phyloP scores from a whole-genome alignment of 2,113 vertebrate genomes.

The Centropristis striata region DNA sequence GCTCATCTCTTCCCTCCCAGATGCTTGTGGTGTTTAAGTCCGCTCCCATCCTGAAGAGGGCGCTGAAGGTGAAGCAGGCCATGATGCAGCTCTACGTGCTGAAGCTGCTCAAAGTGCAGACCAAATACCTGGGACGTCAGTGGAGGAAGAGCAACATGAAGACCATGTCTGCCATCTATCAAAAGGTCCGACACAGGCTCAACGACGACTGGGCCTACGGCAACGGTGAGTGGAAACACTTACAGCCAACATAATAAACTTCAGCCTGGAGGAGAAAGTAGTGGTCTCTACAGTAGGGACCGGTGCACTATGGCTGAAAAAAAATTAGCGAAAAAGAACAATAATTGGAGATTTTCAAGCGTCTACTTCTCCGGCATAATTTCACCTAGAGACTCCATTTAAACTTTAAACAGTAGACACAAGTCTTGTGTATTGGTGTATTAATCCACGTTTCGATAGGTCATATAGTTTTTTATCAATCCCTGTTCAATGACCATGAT shows the following conservation, averaged over 20 bases:
- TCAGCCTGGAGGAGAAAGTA: background rate
- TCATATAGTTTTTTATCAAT: too few species aligned
- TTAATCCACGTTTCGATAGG: too few species aligned
- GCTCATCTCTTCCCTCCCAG: slow-evolving; percentile 66
- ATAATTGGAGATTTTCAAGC: too few species aligned
- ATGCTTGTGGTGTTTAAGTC: slow-evolving; percentile 99
- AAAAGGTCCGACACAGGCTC: slow-evolving; percentile 97
- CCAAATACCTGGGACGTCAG: slow-evolving; percentile 96
- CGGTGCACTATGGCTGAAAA: too few species aligned
- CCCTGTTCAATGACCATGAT: too few species aligned
- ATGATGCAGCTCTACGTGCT: slow-evolving; percentile 99
- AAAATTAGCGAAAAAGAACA: too few species aligned
- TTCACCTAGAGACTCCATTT: too few species aligned
- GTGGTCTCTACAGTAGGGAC: too few species aligned
- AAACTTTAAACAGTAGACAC: too few species aligned
- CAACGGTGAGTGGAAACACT: slow-evolving; percentile 87
- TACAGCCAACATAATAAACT: background rate
- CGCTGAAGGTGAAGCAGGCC: slow-evolving; percentile 98
- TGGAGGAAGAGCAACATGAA: slow-evolving; percentile 99
- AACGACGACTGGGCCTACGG: slow-evolving; percentile 99
- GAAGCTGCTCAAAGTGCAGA: slow-evolving; percentile 98
- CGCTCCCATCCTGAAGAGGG: slow-evolving; percentile 98
- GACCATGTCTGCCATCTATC: slow-evolving; percentile 99
- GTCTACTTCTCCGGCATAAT: too few species aligned
- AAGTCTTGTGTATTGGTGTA: too few species aligned